Base-by-base conservation (phyloP, 1,140 invertebrate genomes). In the Onthophagus taurus region DNA sequence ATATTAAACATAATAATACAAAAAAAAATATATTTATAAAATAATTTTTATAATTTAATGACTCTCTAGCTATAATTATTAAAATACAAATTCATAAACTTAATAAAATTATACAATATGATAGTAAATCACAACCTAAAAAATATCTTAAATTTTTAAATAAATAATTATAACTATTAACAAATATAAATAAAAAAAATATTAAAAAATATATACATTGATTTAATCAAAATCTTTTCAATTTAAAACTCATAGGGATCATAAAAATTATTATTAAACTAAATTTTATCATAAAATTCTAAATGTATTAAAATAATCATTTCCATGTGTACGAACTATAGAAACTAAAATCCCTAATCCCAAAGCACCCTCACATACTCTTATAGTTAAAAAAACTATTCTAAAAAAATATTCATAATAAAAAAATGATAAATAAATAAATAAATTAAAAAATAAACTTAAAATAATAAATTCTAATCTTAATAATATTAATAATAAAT, bases 301-400 rank as follows among this genome's bases (percentile, higher is more conserved):
- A 64, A 72, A 68, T 53, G 63, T 64, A 54, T 67, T 53, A 67
- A 75, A 65, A 69, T 69, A 68, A 67, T 74, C 69, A 65, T 67
- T 71, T 3, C 72, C 74, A 66, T 71, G 63, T 64, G 47, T 75
- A 43, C 23, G 23, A 26, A 26, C n/a, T n/a, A 26, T 7, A 26
- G 23, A 26, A 26, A 26, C 66, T 60, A 75, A 66, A 68, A 76
- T 64, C 20, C 65, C 68, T 51, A 76, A 58, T 0, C 72, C 72
- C 61, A 76, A 70, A 53, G 67, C 64, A 0, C 72, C 66, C 42
- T 75, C 73, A 72, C 71, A 74, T 44, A 74, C 74, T 42, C 65
- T 60, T 67, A 75, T 70, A 51, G 65, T 67, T 65, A 75, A 66
- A 72, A 71, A 74, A 64, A 74, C 60, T 59, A 75, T 69, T 57